Percentiles rank a stretch among this genome's conserved stretches.
Evolutionary conservation across 2,113 vertebrate species (phyloP).

Genomic region (Pleuronectes platessa): DNA sequence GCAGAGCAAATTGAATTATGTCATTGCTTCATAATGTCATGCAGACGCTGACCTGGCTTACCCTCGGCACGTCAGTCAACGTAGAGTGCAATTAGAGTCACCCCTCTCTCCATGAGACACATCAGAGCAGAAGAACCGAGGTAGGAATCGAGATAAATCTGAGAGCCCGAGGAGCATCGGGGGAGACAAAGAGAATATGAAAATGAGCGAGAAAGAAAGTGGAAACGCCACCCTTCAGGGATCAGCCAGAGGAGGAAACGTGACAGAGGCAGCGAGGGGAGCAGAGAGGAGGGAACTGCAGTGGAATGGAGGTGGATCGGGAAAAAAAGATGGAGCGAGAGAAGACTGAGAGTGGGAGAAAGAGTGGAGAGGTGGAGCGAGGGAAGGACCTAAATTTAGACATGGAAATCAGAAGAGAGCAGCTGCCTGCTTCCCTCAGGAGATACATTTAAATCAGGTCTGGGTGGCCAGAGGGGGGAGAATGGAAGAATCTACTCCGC

Average conservation of each 20-base stretch:
- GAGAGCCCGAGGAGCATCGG: constrained; percentile 35
- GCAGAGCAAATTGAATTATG: constrained; percentile 57
- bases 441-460: constrained; percentile 81
- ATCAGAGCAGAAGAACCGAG: constrained; percentile 43
- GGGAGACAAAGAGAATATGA: constrained; percentile 63
- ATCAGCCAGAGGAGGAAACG: constrained; percentile 60
- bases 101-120: constrained; percentile 40
- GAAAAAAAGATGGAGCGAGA: constrained; percentile 63
- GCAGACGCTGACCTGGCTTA: constrained; percentile 67
- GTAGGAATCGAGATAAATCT: constrained; percentile 61
- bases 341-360: constrained; percentile 65
- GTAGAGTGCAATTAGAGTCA: constrained; percentile 69
- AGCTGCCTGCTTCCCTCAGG: constrained; percentile 76
- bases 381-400: constrained; percentile 77
- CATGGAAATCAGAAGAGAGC: constrained; percentile 80
- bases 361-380: constrained; percentile 62
- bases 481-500: constrained; percentile 69
- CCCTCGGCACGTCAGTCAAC: constrained; percentile 67
- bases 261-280: constrained; percentile 38
- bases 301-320: constrained; percentile 59
- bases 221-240: constrained; percentile 72
- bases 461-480: constrained; percentile 71
- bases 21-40: constrained; percentile 55
- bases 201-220: constrained; percentile 71
- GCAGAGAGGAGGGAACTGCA: constrained; percentile 46